Evolutionary conservation across 1,140 invertebrate genomes (phyloP), one percentile per base, ranked within the genome.

Genomic region (Drosophila repletoides): DNA sequence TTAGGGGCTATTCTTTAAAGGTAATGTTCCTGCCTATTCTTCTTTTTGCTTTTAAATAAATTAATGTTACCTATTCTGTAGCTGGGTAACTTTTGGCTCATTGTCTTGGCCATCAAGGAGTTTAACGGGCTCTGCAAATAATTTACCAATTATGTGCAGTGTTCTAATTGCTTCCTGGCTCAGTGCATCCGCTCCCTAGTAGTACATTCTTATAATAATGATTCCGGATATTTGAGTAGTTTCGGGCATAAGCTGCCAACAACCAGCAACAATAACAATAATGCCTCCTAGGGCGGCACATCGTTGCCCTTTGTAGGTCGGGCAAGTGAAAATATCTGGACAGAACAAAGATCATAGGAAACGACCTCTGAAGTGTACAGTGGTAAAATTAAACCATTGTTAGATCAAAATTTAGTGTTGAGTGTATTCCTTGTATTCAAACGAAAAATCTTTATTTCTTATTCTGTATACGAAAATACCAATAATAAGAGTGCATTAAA

Each of bases 141-240:
- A 63, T 72, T 77, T 15, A 76, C 72, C 80, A 86, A 86, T 86
- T 86, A 86, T 86, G 76, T 72, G 83, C 60, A 72, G 63, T 41
- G 51, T 61, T 73, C 68, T 86, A 86, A 86, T 86, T 86, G 73
- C 80, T 86, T 86, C 80, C 75, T 86, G 64, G 53, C 61, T 51
- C 74, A 69, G 43, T 67, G 60, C 80, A 71, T 71, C 67, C 71
- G 68, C 56, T 65, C 15, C 28, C 63, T 41, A 72, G 53, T 66
- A 76, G 53, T 66, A 76, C 45, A 80, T 86, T 86, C 79, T 86
- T 86, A 74, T 86, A 80, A 86, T 86, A 86, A 86, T 86, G 80
- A 76, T 86, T 69, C 80, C 80, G 80, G 80, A 86, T 86, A 86
- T 86, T 86, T 86, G 70, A 86, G 80, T 86, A 86, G 79, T 86